A percentile compares a stretch with the other conserved stretches of the same genome.
These are phyloP conservation scores for Macrochelys suwanniensis DNA, from an alignment of 2,797 vertebrate species.

Conservation along the genomic window DNA sequence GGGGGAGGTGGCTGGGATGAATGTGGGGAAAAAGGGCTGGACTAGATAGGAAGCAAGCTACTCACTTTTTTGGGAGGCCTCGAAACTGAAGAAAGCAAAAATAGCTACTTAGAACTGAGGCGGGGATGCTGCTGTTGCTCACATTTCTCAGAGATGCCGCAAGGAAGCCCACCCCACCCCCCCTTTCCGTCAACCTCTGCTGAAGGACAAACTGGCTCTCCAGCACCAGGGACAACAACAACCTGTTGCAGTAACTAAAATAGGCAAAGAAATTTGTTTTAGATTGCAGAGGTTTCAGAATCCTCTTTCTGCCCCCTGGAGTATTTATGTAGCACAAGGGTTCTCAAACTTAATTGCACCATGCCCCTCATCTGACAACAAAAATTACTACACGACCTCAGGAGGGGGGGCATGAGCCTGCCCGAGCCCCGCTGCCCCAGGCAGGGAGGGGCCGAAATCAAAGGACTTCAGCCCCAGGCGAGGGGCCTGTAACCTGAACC, in stretches of 20 bases:
- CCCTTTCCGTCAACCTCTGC: neutral
- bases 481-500: too few relatives aligned
- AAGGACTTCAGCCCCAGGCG: too few relatives aligned
- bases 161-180: neutral
- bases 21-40: neutral
- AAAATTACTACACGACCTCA: too few relatives aligned
- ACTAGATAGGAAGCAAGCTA: neutral
- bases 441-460: too few relatives aligned
- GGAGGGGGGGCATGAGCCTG: too few relatives aligned
- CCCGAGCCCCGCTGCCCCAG: too few relatives aligned
- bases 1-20: neutral
- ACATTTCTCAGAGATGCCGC: neutral
- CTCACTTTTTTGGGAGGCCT: neutral
- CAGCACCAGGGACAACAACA: neutral
- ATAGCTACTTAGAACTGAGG: neutral
- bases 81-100: neutral
- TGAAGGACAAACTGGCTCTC: neutral
- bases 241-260: neutral
- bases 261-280: neutral
- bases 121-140: neutral
- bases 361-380: too few relatives aligned
- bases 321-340: neutral
- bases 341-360: too few relatives aligned
- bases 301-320: slow-evolving; percentile 37
- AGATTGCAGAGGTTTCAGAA: neutral